Percentiles rank a stretch among this genome's conserved stretches.
Evolutionary conservation across 2,113 vertebrate genomes (phyloP).

Genomic region (Saguinus midas): DNA sequence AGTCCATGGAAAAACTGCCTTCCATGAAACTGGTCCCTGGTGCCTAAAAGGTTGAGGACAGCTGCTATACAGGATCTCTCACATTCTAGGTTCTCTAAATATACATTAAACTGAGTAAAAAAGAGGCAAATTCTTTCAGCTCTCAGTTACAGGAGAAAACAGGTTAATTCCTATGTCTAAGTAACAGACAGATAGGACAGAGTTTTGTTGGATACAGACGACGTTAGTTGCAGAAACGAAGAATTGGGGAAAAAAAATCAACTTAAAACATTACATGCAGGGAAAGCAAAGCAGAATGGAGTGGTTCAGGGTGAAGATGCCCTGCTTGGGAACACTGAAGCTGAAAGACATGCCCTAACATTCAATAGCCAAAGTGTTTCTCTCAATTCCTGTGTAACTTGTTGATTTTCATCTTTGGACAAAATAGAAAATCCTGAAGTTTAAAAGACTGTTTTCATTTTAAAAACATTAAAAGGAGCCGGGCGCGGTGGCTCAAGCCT

Average conservation of each 20-base stretch:
- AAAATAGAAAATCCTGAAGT: constrained; percentile 2
- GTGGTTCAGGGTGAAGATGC: neutral
- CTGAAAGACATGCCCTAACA: neutral
- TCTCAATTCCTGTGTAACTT: neutral
- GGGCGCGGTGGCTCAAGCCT: too few relatives aligned
- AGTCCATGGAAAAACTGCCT: too few relatives aligned
- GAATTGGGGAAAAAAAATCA: neutral
- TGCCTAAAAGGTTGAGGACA: too few relatives aligned
- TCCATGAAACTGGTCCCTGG: too few relatives aligned
- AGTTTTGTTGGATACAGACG: neutral
- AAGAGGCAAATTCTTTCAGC: neutral
- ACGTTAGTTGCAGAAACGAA: neutral
- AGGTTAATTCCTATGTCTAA: neutral
- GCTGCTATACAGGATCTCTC: neutral
- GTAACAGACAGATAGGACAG: neutral
- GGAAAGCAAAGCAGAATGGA: neutral
- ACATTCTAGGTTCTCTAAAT: neutral
- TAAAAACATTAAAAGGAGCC: neutral
- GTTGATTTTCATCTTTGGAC: neutral
- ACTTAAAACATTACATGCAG: neutral
- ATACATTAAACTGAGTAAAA: neutral
- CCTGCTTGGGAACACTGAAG: neutral
- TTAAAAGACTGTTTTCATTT: neutral
- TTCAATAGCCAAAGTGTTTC: neutral
- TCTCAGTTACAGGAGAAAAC: neutral